A percentile compares a stretch with the other conserved stretches of the same genome.
Conservation (phyloP, 1,140 invertebrate species). For the Drosophila mojavensis region DNA sequence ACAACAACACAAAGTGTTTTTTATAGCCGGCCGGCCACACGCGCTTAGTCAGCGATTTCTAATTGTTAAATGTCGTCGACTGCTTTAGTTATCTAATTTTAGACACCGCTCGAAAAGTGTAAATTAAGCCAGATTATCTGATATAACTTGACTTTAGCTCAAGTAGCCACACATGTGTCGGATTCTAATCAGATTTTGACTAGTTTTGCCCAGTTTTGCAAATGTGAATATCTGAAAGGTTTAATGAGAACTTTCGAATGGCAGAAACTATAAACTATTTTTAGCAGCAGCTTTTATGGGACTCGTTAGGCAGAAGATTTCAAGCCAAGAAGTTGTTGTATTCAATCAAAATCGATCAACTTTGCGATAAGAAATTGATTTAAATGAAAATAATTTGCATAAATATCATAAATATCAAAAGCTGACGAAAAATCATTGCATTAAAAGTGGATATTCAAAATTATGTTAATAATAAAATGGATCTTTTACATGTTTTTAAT, state of each 20-base stretch:
- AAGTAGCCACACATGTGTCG: no score
- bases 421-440: neutral
- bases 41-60: conserved; percentile 24
- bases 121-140: neutral
- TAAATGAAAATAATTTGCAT: neutral
- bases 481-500: no score
- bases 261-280: no score
- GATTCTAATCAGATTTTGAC: neutral
- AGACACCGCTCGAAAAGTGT: neutral
- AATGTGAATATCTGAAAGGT: neutral
- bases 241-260: no score
- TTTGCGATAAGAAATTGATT: no score
- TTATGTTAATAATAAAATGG: no score
- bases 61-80: conserved; percentile 11
- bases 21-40: conserved; percentile 23
- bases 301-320: no score
- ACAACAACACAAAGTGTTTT: conserved; percentile 1
- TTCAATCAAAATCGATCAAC: no score
- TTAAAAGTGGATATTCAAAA: neutral
- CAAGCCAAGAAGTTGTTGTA: no score
- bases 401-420: neutral
- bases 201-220: neutral
- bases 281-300: no score
- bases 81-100: conserved; percentile 25
- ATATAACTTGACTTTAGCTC: neutral